Base-by-base conservation (phyloP, 2,113 vertebrate species). In the Sylvia atricapilla region DNA sequence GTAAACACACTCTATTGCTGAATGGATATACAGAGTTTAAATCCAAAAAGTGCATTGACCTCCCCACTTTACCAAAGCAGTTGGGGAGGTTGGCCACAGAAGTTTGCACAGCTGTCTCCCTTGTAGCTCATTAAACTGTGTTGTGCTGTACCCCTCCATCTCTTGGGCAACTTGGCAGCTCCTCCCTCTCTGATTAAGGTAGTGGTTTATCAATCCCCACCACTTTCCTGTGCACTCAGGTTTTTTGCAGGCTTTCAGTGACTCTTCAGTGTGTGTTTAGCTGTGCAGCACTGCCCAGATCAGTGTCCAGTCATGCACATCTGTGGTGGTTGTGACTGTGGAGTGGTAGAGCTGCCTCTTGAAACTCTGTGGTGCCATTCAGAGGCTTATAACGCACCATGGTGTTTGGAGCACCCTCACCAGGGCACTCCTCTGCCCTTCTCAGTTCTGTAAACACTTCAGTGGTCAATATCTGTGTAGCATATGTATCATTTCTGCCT, bases 21-120 rank as follows among this genome's bases (percentile, higher is more conserved):
- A 79, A 35, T 75, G 41, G 41, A 50, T 94, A 47, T 59, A 80
- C 10, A 30, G 37, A 85, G 33, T 30, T 66, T 39, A 73, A 86
- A 72, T 90, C 66, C 62, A 58, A 46, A 55, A 93, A 79, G 72
- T 43, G 16, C 68, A 9, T 22, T 94, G 84, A 86, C 84, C 88
- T 94, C 41, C 27, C 18, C 7, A 52, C n/a, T 85, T 77, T 81
- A 19, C 59, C 67, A 52, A 69, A 93, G 69, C 46, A 31, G 5
- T 37, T 31, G 35, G 27, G 43, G 33, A 74, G 58, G 11, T 7
- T 67, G 59, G 35, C 69, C 35, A 8, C 39, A 73, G 78, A 77
- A 79, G 23, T 70, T 95, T 89, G 59, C 31, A 20, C 60, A 88
- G 86, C 60, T 92, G 70, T 53, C 15, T 79, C 47, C 44, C 52